phyloP scores from a whole-genome alignment of 2,888 invertebrate genomes.

The Gastracanthus pulcherrimus region DNA sequence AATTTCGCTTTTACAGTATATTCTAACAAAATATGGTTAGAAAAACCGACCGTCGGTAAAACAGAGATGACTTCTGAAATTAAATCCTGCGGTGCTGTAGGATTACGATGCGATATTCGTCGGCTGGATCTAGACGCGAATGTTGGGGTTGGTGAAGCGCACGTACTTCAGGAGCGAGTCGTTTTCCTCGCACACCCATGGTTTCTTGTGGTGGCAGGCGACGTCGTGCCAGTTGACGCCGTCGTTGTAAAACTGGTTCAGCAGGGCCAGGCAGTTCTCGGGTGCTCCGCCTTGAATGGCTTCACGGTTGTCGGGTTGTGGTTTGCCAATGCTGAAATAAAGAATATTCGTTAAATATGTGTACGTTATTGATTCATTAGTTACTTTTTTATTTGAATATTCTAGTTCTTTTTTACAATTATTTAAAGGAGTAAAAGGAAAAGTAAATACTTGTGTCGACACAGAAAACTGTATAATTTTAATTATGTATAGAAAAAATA shows the following conservation, averaged over 20 bases:
- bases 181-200: slow-evolving; percentile 93
- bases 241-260: slow-evolving; percentile 95
- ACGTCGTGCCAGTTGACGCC: slow-evolving; percentile 95
- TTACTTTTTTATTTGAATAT: not conserved
- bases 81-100: not conserved
- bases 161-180: slow-evolving; percentile 92
- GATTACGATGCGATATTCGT: too few species aligned
- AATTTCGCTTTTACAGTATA: not conserved
- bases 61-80: not conserved
- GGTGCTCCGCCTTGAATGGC: slow-evolving; percentile 89
- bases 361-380: not conserved
- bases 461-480: too few species aligned
- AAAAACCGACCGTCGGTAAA: not conserved
- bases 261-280: slow-evolving; percentile 90
- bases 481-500: too few species aligned
- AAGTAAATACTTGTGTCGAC: too few species aligned
- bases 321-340: slow-evolving; percentile 83
- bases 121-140: slow-evolving; percentile 83
- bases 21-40: too few species aligned
- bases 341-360: too few species aligned
- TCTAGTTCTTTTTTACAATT: too few species aligned
- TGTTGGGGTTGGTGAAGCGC: slow-evolving; percentile 88
- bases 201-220: slow-evolving; percentile 93
- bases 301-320: slow-evolving; percentile 93
- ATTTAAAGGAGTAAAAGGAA: too few species aligned